phyloP scores from a whole-genome alignment of 2,888 invertebrate species.

The Rapana venosa region DNA sequence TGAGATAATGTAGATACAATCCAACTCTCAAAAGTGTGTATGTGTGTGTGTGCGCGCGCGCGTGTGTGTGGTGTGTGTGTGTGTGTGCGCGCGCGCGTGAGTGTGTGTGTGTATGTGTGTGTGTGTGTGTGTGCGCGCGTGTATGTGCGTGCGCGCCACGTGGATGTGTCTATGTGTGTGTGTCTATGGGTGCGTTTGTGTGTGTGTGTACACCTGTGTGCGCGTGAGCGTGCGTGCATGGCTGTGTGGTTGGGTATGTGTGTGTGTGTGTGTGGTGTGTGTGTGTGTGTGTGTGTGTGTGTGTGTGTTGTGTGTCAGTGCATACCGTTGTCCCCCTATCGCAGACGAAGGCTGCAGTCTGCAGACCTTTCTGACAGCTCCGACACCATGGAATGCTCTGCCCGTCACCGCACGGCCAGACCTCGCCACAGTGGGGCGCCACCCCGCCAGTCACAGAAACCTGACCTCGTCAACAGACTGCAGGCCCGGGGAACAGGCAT shows the following conservation, averaged over 20 bases:
- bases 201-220: neutral
- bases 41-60: neutral
- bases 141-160: neutral
- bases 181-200: neutral
- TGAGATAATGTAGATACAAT: no score
- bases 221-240: neutral
- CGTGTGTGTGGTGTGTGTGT: constrained; percentile 6
- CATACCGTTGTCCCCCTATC: neutral
- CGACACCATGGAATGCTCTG: neutral
- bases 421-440: neutral
- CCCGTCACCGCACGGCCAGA: neutral
- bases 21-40: no score
- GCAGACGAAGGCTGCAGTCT: neutral
- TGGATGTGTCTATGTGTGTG: neutral
- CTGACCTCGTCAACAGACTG: neutral
- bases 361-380: neutral
- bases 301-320: neutral
- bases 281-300: no score
- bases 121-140: neutral
- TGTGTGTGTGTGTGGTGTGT: neutral
- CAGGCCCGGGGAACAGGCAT: neutral
- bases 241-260: neutral
- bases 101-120: neutral
- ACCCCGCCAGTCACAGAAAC: neutral
- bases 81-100: neutral